Conservation (phyloP, 1,140 invertebrate species). For the Batillaria attramentaria region DNA sequence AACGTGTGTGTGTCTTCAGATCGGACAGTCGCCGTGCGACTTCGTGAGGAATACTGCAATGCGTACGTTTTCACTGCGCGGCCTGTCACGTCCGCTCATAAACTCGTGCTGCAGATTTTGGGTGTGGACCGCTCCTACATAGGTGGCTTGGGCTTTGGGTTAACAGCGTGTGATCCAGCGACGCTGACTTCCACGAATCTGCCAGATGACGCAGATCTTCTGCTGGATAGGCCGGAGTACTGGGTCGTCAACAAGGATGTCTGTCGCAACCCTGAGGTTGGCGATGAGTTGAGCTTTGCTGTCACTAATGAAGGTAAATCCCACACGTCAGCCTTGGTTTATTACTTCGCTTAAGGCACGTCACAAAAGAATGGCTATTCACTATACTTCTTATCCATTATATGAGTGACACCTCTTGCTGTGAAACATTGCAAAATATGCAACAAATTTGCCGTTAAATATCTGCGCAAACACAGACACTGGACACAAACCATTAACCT, state of each 20-base stretch:
- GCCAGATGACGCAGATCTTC: constrained; percentile 92
- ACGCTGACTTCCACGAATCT: constrained; percentile 81
- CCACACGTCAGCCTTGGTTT: neutral
- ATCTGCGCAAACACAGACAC: too few species aligned
- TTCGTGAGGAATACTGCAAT: constrained; percentile 90
- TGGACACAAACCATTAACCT: too few species aligned
- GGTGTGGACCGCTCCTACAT: constrained; percentile 88
- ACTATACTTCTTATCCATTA: too few species aligned
- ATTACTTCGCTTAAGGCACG: too few species aligned
- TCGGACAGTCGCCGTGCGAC: constrained; percentile 84
- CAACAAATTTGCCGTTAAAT: too few species aligned
- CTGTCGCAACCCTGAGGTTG: constrained; percentile 84
- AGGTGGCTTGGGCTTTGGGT: constrained; percentile 90
- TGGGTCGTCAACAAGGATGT: constrained; percentile 97
- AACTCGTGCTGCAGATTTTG: constrained; percentile 87
- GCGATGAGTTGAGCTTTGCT: constrained; percentile 92
- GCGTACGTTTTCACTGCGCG: constrained; percentile 93
- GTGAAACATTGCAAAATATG: too few species aligned
- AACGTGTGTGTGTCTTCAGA: constrained; percentile 84
- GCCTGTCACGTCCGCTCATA: constrained; percentile 88
- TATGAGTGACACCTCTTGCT: too few species aligned
- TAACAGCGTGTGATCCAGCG: constrained; percentile 93
- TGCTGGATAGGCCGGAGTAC: constrained; percentile 95
- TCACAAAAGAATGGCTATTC: too few species aligned
- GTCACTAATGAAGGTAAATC: constrained; percentile 81